Base-by-base conservation (phyloP, 2,888 invertebrate genomes). In the Monochamus alternatus region DNA sequence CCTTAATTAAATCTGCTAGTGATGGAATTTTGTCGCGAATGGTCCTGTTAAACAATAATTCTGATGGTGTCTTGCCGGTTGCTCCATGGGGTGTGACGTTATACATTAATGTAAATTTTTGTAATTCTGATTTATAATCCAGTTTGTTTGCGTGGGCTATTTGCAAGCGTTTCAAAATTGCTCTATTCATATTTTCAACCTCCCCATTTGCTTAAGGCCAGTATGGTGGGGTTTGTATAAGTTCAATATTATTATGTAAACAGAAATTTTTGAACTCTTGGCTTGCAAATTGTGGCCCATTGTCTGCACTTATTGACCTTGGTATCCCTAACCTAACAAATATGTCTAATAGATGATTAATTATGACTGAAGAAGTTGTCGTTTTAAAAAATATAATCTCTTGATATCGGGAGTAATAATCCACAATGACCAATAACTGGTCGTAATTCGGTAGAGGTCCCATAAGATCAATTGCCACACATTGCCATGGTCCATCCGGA, bases 381-480 rank as follows among this genome's bases (percentile, higher is more conserved):
- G 66, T 73, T 55, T 55, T 22, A 22, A 73, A 51, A 43, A 77
- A 79, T 75, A 72, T 75, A 55, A 31, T 68, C 73, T 80, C 80
- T 43, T 73, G 76, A 44, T 72, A 74, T 31, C 76, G 60, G 38
- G 74, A 76, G 47, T 76, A 76, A 52, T 76, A 74, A 59, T 78
- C 76, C 12, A 58, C n/a, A 7, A 79, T 43, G 59, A 70, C 79
- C 47, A 77, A 68, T 14, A 79, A 14, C 62, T 62, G 31, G 3
- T 79, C 76, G 9, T 74, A 22, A 78, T 75, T 76, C 64, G 73
- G 79, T 65, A 80, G 59, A 31, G 81, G 81, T 4, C 77, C 79
- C 76, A 81, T 75, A 22, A 80, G 77, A 75, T 82, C 82, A 44
- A 83, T 59, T 31, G 81, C 82, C 14, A 83, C 32, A 62, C 71